phyloP scores from a whole-genome alignment of 2,888 invertebrate species.

The Panorpa germanica region DNA sequence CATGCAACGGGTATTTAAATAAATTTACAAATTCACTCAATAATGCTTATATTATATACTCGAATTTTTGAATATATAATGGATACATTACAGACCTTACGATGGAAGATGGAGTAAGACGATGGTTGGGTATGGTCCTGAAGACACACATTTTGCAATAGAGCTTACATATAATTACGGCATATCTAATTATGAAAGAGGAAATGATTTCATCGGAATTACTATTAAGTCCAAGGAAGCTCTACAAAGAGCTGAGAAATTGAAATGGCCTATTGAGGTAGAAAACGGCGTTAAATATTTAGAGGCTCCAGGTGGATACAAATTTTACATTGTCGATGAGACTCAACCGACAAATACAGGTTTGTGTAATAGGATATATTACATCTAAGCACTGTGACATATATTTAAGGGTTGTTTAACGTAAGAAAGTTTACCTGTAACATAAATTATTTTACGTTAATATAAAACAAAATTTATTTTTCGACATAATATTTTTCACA shows the following conservation, averaged over 20 bases:
- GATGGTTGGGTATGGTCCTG: constrained; percentile 96
- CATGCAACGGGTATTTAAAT: constrained; percentile 77
- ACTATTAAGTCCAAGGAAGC: constrained; percentile 64
- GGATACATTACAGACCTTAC: constrained; percentile 58
- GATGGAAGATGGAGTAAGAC: constrained; percentile 98
- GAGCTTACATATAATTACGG: constrained; percentile 98
- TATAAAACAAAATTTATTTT: no score
- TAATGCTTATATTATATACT: constrained; percentile 5
- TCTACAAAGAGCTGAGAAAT: constrained; percentile 47
- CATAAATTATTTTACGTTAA: no score
- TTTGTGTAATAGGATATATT: not conserved
- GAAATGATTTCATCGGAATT: constrained; percentile 83
- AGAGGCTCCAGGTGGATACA: constrained; percentile 84
- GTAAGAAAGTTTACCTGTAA: no score
- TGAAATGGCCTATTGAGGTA: constrained; percentile 53
- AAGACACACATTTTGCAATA: constrained; percentile 85
- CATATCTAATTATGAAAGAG: constrained; percentile 65
- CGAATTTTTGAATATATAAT: constrained; percentile 4
- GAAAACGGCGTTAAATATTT: constrained; percentile 40
- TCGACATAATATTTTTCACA: no score
- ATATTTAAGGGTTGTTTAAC: no score
- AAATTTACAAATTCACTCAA: constrained; percentile 7
- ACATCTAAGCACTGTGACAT: not conserved
- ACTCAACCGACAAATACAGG: constrained; percentile 42
- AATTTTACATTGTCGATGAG: constrained; percentile 61